phyloP scores from a whole-genome alignment of 2,797 vertebrate genomes.

The Coccyzus lansbergi region DNA sequence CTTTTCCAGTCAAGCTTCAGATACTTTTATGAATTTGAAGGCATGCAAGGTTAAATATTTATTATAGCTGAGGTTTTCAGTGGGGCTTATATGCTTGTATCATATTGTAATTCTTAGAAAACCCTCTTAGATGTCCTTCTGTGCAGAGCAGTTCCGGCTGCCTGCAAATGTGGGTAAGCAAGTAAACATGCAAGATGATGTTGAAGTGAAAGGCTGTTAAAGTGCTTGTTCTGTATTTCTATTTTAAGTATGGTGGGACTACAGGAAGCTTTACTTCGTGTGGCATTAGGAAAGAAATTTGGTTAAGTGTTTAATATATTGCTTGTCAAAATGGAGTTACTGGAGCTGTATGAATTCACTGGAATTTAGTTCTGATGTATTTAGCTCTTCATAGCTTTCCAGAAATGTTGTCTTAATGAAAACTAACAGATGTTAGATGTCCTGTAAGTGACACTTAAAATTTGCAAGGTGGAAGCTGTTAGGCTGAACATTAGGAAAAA shows the following conservation, averaged over 20 bases:
- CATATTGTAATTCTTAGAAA: neutral
- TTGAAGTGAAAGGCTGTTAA: neutral
- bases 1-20: neutral
- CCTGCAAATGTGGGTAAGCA: neutral
- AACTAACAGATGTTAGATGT: neutral
- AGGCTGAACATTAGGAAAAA: no score
- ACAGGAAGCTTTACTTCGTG: neutral
- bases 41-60: neutral
- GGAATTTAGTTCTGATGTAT: neutral
- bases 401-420: neutral
- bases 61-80: neutral
- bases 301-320: neutral
- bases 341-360: neutral
- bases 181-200: neutral
- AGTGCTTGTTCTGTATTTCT: neutral
- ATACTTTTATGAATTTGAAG: neutral
- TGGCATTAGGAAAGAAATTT: neutral
- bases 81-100: neutral
- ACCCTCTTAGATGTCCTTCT: neutral
- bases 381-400: neutral
- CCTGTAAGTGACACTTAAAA: neutral
- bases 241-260: neutral
- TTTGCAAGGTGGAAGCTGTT: neutral
- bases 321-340: neutral
- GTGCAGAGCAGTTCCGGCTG: neutral